phyloP scores from a whole-genome alignment of 2,797 vertebrate species.

The Bucorvus abyssinicus region DNA sequence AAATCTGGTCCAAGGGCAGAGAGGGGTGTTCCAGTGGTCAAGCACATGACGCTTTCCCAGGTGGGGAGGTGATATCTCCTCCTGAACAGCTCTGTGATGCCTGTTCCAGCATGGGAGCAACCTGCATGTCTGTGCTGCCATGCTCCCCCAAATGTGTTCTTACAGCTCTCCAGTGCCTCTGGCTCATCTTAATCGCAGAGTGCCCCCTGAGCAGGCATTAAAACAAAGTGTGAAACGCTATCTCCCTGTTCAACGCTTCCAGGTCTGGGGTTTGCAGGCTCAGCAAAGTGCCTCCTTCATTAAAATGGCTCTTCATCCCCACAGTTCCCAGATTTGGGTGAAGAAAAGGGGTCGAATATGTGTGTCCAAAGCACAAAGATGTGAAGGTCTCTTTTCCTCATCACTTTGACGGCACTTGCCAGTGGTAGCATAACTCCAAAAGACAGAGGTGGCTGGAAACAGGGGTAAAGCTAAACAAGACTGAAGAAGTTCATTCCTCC shows the following conservation, averaged over 20 bases:
- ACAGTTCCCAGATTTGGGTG: not conserved
- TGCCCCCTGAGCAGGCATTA: not conserved
- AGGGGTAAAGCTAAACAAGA: not conserved
- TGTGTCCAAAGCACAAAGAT: not conserved
- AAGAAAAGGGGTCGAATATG: not conserved
- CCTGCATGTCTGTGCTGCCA: not conserved
- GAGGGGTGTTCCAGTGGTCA: rapidly evolving
- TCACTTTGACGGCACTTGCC: not conserved
- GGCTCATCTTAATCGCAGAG: not conserved
- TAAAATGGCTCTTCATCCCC: rapidly evolving
- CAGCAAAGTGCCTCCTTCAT: not conserved
- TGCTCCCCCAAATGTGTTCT: not conserved
- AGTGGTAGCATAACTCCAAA: not conserved
- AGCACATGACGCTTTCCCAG: not conserved
- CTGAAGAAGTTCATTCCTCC: not conserved
- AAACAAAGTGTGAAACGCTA: not conserved
- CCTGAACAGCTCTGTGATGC: not conserved
- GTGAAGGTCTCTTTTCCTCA: not conserved
- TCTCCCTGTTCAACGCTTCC: not conserved
- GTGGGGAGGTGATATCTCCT: not conserved
- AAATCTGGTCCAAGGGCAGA: not conserved
- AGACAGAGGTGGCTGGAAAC: not conserved
- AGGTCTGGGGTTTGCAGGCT: not conserved
- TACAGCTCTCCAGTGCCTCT: not conserved
- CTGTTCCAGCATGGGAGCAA: rapidly evolving